Base-by-base conservation (phyloP, 1,140 invertebrate species). In the Bombus turneri region DNA sequence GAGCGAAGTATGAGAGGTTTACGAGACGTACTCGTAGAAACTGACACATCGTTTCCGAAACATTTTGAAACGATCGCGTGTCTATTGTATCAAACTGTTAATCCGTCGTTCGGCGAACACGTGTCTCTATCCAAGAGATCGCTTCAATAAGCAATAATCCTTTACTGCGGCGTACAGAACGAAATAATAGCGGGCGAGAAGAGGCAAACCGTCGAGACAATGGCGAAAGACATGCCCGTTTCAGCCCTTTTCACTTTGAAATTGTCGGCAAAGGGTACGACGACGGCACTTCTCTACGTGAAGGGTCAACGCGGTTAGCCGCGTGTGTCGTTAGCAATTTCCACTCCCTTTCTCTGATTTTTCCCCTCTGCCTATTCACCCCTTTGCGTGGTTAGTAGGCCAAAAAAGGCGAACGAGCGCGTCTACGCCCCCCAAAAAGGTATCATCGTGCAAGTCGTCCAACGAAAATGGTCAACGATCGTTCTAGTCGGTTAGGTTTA, bases 81-180 rank as follows among this genome's bases (percentile, higher is more conserved):
- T 22, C 47, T 2, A 5, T 53, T 0, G 5, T 53, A 53, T 8
- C 18, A 53, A 18, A 53, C 47, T 53, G 47, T 22, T 22, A 22
- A 53, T 22, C 47, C 0, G 6, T 53, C 47, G 47, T 47, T 47
- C 47, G 47, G 18, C 47, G 15, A 47, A 47, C 47, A 1, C 47
- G 18, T 53, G 47, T 22, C 47, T 53, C 47, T 53, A 8, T 53
- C 18, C 39, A 25, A 59, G 73, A 34, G 72, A 86, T 86, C 43
- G 57, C 85, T 90, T 90, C 87, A 90, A 85, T 87, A 87, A 90
- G 85, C 89, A 85, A 87, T 90, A 83, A 80, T 79, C 71, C 83
- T 90, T 81, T 86, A 59, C 53, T 28, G 15, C 15, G 43, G 47
- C 62, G 25, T 22, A 62, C n/a, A 79, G 64, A 83, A 43, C 71